Percentiles rank a stretch among this genome's conserved stretches.
Evolutionary conservation across 2,888 invertebrate genomes (phyloP).

Genomic region (Cartodere bifasciata): DNA sequence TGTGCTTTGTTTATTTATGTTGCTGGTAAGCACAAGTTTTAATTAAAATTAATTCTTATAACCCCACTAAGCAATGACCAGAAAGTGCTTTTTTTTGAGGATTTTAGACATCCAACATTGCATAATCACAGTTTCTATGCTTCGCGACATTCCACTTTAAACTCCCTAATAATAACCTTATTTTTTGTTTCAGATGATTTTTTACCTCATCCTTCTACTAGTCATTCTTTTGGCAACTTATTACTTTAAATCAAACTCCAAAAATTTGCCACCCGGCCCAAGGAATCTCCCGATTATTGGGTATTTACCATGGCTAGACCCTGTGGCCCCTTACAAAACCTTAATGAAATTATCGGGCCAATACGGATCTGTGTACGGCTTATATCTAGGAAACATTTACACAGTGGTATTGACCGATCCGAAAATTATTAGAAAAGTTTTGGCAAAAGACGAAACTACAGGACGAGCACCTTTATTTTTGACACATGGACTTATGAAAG

Average conservation of each 20-base stretch:
- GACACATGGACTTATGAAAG: slow-evolving; percentile 78
- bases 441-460: slow-evolving; percentile 57
- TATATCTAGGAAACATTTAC: slow-evolving; percentile 61
- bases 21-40: no score
- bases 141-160: no score
- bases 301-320: slow-evolving; percentile 61
- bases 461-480: slow-evolving; percentile 72
- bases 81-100: no score
- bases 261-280: slow-evolving; percentile 62
- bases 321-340: slow-evolving; percentile 55
- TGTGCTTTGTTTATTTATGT: no score
- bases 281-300: slow-evolving; percentile 67
- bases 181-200: slow-evolving; percentile 21
- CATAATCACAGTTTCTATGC: no score
- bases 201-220: slow-evolving; percentile 12
- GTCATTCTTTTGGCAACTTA: slow-evolving; percentile 13
- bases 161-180: slow-evolving; percentile 3
- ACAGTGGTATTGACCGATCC: slow-evolving; percentile 69
- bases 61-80: no score
- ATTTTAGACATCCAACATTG: no score
- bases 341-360: slow-evolving; percentile 50
- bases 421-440: slow-evolving; percentile 54
- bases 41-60: no score
- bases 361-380: slow-evolving; percentile 62
- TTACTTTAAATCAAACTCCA: slow-evolving; percentile 23